Percentiles rank a stretch among this genome's conserved stretches.
Conservation (phyloP, 2,888 invertebrate species). For the Drosophila antonietae region DNA sequence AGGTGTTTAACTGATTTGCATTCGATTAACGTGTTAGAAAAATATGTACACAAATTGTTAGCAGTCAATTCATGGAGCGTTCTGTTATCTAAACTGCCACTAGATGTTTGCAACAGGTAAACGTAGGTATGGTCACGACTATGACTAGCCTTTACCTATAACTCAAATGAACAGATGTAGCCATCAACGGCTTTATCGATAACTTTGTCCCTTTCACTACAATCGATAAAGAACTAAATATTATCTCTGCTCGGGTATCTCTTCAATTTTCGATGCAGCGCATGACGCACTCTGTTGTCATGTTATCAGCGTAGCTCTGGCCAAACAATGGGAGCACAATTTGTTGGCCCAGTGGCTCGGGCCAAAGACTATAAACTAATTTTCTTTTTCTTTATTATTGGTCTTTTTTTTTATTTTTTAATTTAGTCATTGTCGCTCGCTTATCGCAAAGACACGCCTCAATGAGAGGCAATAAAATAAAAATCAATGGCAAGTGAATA, state of each 20-base stretch:
- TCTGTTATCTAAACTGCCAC: conserved; percentile 9
- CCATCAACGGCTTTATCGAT: neutral
- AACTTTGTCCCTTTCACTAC: neutral
- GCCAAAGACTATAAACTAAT: neutral
- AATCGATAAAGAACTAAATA: neutral
- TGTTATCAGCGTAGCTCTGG: conserved; percentile 23
- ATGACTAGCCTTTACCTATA: too few relatives aligned
- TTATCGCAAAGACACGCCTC: conserved; percentile 14
- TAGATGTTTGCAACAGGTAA: neutral
- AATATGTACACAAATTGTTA: conserved; percentile 50
- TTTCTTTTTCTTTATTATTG: neutral
- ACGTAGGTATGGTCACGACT: neutral
- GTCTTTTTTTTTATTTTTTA: neutral
- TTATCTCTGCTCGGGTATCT: neutral
- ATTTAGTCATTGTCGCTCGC: conserved; percentile 14
- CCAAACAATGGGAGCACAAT: conserved; percentile 22
- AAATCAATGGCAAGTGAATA: conserved; percentile 30
- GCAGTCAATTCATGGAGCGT: conserved; percentile 6
- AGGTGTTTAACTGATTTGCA: conserved; percentile 40
- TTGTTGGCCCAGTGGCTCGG: conserved; percentile 1
- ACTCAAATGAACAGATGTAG: neutral
- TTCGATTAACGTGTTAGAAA: conserved; percentile 44
- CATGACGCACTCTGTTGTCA: conserved; percentile 1
- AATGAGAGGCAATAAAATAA: conserved; percentile 2
- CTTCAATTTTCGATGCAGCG: neutral